Percentiles rank a stretch among this genome's conserved stretches.
Conservation (phyloP, 1,140 invertebrate species). For the Helicoverpa zea region DNA sequence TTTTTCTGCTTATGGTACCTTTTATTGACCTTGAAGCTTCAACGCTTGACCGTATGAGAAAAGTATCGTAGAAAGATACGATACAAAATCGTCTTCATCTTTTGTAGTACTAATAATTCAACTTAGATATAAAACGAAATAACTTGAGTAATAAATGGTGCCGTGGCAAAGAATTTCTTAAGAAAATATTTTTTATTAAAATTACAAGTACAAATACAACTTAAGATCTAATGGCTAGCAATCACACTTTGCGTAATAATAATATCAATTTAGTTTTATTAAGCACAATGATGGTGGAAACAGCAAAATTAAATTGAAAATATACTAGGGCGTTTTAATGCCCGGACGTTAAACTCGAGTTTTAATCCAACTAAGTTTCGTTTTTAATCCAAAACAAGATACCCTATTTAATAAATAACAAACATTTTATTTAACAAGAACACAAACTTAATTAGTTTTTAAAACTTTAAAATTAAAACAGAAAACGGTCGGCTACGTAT, state of each 20-base stretch:
- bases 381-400: conserved; percentile 26
- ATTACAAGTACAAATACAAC: too few species aligned
- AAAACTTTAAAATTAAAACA: conserved; percentile 49
- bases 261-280: conserved; percentile 10
- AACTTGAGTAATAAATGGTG: too few species aligned
- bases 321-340: not conserved
- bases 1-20: too few species aligned
- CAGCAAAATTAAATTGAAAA: conserved; percentile 24
- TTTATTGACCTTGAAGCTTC: too few species aligned
- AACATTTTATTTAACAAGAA: conserved; percentile 38
- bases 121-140: too few species aligned
- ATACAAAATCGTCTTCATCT: not conserved
- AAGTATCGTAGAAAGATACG: too few species aligned
- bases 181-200: too few species aligned
- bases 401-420: conserved; percentile 22
- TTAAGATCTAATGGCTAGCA: not conserved
- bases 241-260: not conserved
- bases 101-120: not conserved
- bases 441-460: conserved; percentile 44
- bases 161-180: too few species aligned
- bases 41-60: too few species aligned
- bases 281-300: not conserved
- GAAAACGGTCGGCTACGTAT: conserved; percentile 41
- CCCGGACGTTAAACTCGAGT: not conserved
- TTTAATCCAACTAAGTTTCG: not conserved